phyloP scores from a whole-genome alignment of 2,113 vertebrate species.

The Puntigrus tetrazona region DNA sequence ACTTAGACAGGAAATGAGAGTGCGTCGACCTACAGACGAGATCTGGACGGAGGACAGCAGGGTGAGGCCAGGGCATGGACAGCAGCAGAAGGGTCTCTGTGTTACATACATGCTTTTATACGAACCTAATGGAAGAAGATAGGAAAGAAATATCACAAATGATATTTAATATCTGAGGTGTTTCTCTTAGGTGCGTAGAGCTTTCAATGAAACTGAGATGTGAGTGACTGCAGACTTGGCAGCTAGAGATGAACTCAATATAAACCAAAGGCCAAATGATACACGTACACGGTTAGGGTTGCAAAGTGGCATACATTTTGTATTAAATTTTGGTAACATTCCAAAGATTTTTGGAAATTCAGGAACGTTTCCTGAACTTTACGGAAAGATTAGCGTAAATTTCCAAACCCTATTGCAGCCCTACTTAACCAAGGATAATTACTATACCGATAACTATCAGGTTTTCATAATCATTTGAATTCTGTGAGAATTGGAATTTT shows the following conservation, averaged over 20 bases:
- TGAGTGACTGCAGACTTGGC: neutral
- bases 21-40: conserved; percentile 5
- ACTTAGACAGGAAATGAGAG: conserved; percentile 42
- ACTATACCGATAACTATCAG: too few relatives aligned
- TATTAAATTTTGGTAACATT: neutral
- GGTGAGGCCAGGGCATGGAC: conserved; percentile 7
- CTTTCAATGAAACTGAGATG: neutral
- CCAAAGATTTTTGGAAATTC: neutral
- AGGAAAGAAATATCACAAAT: neutral
- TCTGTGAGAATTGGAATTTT: too few relatives aligned
- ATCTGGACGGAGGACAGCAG: neutral
- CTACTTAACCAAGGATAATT: too few relatives aligned
- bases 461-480: too few relatives aligned
- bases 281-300: neutral
- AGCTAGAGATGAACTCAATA: neutral
- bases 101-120: neutral
- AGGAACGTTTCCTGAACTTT: neutral
- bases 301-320: too few relatives aligned
- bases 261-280: neutral
- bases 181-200: neutral
- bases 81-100: neutral
- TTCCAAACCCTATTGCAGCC: neutral
- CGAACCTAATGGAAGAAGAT: neutral
- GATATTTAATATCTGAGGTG: neutral
- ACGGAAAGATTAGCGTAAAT: too few relatives aligned